phyloP scores from a whole-genome alignment of 2,797 vertebrate genomes.

The Artibeus jamaicensis region DNA sequence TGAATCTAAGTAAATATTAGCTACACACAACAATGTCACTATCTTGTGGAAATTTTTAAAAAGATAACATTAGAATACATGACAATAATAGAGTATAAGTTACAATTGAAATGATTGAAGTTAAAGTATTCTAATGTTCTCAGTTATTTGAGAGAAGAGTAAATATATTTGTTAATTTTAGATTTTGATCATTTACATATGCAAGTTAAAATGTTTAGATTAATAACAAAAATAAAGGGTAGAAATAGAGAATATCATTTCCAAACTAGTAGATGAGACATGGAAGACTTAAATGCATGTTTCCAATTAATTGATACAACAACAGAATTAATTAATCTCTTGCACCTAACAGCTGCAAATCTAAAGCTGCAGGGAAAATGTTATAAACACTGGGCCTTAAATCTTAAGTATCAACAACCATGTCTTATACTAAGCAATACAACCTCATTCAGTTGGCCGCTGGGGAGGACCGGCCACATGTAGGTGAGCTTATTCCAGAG shows the following conservation, averaged over 20 bases:
- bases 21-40: not conserved
- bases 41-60: not conserved
- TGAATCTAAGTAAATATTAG: not conserved
- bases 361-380: not conserved
- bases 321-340: not conserved
- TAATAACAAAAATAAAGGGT: not conserved
- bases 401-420: not conserved
- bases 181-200: not conserved
- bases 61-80: not conserved
- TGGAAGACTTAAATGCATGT: not conserved
- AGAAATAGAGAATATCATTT: not conserved
- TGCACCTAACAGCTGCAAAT: not conserved
- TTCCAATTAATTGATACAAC: not conserved
- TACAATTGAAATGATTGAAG: not conserved
- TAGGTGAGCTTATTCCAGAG: constrained; percentile 75
- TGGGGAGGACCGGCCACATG: constrained; percentile 65
- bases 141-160: not conserved
- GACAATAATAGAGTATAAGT: not conserved
- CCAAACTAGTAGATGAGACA: not conserved
- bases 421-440: not conserved
- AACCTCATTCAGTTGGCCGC: constrained; percentile 55
- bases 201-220: not conserved
- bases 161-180: not conserved
- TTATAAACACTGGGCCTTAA: not conserved
- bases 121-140: not conserved